Evolutionary conservation across 2,797 vertebrate genomes (phyloP), one percentile per base, ranked within the genome.

Genomic region (Apogon talboti): DNA sequence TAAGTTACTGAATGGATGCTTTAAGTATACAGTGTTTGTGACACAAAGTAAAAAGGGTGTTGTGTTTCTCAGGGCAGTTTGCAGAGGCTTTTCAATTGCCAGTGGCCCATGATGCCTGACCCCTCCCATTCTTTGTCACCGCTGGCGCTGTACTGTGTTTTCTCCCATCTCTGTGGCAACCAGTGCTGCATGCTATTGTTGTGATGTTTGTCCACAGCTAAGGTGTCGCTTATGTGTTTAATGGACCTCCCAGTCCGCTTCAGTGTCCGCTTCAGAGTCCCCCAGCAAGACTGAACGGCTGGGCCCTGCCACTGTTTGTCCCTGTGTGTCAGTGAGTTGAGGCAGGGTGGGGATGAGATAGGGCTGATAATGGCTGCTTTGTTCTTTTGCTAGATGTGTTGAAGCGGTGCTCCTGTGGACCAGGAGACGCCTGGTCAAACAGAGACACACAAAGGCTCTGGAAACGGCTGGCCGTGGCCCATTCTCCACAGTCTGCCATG

Each of bases 401-500:
- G 79, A 80, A 78, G 79, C 85, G 56, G 79, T 82, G 79, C 86
- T 88, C 86, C 75, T 83, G 88, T 89, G 89, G 89, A 89, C 87
- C 87, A 70, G 82, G 89, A 91, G 91, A 90, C 90, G 91, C 89
- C 90, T 92, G 89, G 90, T 91, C 90, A 91, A 91, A 92, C 90
- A 92, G 88, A 91, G 86, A 78, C 81, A 82, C 85, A 91, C 90
- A 92, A 91, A 87, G 78, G 81, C 82, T 75, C 75, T 85, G 87
- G 83, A 87, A 89, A 85, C 59, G 67, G 71, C 82, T 77, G 78
- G 76, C 82, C 49, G 1, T 57, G 71, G 87, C 82, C 87, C 82
- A 82, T 90, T 92, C 85, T 87, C 89, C 85, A 85, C 85, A 85
- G 85, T 84, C 87, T 86, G 78, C 85, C 55, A 49, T 65, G 76